A percentile compares a stretch with the other conserved stretches of the same genome.
Conservation (phyloP, 2,888 invertebrate genomes). For the Phyto melanocephala region DNA sequence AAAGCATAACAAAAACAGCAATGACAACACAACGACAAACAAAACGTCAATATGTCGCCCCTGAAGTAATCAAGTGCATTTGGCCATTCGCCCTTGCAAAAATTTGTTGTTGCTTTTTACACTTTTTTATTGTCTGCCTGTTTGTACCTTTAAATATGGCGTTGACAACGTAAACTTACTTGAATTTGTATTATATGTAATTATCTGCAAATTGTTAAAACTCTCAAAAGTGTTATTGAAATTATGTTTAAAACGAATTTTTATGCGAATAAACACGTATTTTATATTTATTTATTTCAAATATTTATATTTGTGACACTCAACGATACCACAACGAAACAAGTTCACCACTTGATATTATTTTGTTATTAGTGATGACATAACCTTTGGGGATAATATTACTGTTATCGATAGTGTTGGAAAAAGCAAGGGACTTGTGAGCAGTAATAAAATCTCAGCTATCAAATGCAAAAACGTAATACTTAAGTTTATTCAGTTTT, state of each 20-base stretch:
- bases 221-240: neutral
- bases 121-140: neutral
- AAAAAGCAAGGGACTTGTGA: too few species aligned
- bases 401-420: neutral
- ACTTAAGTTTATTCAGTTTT: too few species aligned
- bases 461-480: too few species aligned
- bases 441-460: too few species aligned
- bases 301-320: slow-evolving; percentile 47
- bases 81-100: slow-evolving; percentile 50
- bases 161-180: slow-evolving; percentile 9
- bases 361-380: slow-evolving; percentile 17
- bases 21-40: slow-evolving; percentile 29
- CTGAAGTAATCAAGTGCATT: slow-evolving; percentile 53
- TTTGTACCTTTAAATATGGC: neutral
- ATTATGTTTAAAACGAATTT: slow-evolving; percentile 12
- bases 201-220: slow-evolving; percentile 4
- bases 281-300: slow-evolving; percentile 22
- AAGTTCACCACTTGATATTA: slow-evolving; percentile 36
- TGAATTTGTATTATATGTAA: slow-evolving; percentile 20
- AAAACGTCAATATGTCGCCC: slow-evolving; percentile 41
- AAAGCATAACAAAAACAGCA: slow-evolving; percentile 2
- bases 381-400: neutral
- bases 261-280: neutral
- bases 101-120: slow-evolving; percentile 11
- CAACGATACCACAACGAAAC: neutral